Evolutionary conservation across 2,113 vertebrate genomes (phyloP).

Genomic region (Chloropsis hardwickii): DNA sequence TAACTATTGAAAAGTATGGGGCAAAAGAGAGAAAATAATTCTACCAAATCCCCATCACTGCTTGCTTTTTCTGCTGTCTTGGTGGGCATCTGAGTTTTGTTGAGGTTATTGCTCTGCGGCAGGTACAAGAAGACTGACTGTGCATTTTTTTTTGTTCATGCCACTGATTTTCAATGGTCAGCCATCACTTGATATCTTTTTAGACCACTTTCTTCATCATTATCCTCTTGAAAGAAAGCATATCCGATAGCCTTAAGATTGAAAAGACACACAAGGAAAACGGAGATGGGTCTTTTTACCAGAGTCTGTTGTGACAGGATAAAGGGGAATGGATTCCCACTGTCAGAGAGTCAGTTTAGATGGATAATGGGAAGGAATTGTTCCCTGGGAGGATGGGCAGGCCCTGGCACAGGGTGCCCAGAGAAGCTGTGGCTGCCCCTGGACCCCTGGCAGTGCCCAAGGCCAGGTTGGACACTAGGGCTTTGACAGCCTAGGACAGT

Average conservation of each 20-base stretch:
- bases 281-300: background rate
- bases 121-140: background rate
- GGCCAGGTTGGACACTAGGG: background rate
- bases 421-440: background rate
- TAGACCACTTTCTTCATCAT: background rate
- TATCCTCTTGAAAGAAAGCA: background rate
- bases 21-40: background rate
- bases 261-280: background rate
- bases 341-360: accelerated
- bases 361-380: background rate
- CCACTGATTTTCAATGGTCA: background rate
- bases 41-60: background rate
- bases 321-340: background rate
- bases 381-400: background rate
- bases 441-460: background rate
- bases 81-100: background rate
- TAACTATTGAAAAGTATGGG: background rate
- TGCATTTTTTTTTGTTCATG: background rate
- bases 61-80: background rate
- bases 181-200: background rate
- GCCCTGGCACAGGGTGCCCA: background rate
- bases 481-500: background rate
- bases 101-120: background rate
- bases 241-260: background rate
- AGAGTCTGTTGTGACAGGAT: background rate